These are phyloP conservation scores for Aporophyla nigra DNA, from an alignment of 2,888 invertebrate species.

Conservation along the genomic window DNA sequence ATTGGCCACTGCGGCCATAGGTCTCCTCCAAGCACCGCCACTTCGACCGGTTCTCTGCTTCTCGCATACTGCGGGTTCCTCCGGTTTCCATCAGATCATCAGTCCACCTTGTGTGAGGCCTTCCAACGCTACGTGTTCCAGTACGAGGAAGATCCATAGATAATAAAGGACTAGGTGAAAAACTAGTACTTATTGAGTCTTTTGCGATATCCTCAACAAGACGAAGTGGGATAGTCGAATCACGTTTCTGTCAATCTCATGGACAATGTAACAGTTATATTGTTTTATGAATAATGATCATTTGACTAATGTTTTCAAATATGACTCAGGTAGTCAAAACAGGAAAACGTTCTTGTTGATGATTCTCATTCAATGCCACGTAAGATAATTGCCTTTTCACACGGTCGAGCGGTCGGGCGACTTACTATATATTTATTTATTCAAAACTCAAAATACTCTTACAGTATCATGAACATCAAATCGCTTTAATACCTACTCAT, in stretches of 20 bases:
- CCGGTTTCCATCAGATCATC: no score
- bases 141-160: neutral
- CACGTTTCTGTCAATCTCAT: neutral
- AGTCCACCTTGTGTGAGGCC: no score
- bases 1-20: no score
- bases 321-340: conserved; percentile 45
- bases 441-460: neutral
- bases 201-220: neutral
- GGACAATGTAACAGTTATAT: conserved; percentile 9
- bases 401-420: neutral
- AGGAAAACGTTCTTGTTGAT: conserved; percentile 54
- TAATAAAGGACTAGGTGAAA: neutral
- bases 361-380: conserved; percentile 9
- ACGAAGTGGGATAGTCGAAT: neutral
- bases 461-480: neutral
- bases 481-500: no score
- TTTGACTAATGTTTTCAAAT: conserved; percentile 42
- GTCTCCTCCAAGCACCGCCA: no score
- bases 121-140: no score
- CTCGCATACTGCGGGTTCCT: no score
- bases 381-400: conserved; percentile 7
- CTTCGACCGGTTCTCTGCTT: no score
- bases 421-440: neutral
- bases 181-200: neutral
- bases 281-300: conserved; percentile 34